Evolutionary conservation across 2,113 vertebrate species (phyloP).

Genomic region (Polyodon spathula): DNA sequence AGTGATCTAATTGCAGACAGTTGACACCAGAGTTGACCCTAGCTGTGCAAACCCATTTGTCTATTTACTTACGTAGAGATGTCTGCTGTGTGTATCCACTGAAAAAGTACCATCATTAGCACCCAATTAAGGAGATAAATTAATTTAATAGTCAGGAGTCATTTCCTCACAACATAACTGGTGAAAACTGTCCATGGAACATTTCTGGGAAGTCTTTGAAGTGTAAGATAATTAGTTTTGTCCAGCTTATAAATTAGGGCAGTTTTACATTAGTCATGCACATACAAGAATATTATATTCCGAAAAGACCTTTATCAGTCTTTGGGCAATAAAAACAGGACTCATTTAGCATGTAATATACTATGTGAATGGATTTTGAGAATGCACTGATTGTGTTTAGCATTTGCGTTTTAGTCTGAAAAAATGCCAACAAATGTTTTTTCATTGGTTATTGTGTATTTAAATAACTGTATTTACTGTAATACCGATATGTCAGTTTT

Average conservation of each 20-base stretch:
- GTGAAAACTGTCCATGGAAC: conserved; percentile 42
- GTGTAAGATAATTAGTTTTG: conserved; percentile 63
- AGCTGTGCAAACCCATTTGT: conserved; percentile 36
- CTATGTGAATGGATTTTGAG: too few species aligned
- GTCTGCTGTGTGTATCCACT: conserved; percentile 23
- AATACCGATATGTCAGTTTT: too few species aligned
- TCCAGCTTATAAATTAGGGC: conserved; percentile 32
- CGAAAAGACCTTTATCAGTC: conserved; percentile 26
- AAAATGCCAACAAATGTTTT: too few species aligned
- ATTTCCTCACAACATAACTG: conserved; percentile 32
- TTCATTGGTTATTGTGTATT: too few species aligned
- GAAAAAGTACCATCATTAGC: conserved; percentile 46
- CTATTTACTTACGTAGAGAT: conserved; percentile 39
- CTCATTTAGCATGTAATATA: neutral
- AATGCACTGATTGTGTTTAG: too few species aligned
- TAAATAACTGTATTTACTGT: too few species aligned
- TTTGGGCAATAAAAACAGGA: conserved; percentile 3
- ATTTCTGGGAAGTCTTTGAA: conserved; percentile 60
- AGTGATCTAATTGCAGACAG: neutral
- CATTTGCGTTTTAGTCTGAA: too few species aligned
- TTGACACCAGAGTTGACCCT: conserved; percentile 32
- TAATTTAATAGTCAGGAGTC: conserved; percentile 39
- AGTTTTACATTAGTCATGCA: conserved; percentile 29
- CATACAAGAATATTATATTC: conserved; percentile 34
- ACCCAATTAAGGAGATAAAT: conserved; percentile 48